These are phyloP conservation scores for Leptura quadrifasciata DNA, from an alignment of 2,888 invertebrate species.

Conservation along the genomic window DNA sequence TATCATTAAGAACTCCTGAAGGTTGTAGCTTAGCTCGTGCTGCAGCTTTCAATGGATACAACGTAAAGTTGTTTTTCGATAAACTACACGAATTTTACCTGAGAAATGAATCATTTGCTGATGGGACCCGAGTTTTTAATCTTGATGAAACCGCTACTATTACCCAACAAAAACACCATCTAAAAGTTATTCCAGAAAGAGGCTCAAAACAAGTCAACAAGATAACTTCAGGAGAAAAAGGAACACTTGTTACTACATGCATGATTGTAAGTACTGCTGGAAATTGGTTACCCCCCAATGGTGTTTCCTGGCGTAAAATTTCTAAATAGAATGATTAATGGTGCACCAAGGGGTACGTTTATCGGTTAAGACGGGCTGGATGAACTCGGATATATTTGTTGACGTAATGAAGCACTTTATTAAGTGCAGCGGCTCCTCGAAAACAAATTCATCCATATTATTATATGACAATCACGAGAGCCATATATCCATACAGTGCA, in stretches of 20 bases:
- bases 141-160: background rate
- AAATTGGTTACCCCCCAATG: conserved; percentile 4
- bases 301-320: conserved; percentile 11
- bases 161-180: background rate
- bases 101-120: background rate
- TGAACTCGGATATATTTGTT: background rate
- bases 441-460: background rate
- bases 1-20: background rate
- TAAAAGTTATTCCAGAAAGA: background rate
- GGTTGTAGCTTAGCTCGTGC: conserved; percentile 4
- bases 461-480: background rate
- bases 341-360: conserved; percentile 5
- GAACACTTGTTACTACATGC: background rate
- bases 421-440: background rate
- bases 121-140: background rate
- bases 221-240: conserved; percentile 11
- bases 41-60: background rate
- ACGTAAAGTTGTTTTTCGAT: background rate
- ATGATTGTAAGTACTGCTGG: conserved; percentile 9
- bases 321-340: conserved; percentile 6
- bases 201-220: conserved; percentile 4
- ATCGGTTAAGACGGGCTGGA: background rate
- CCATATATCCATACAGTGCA: background rate
- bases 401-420: conserved; percentile 3
- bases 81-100: background rate